These are phyloP conservation scores for Salpingus planirostris DNA, from an alignment of 2,888 invertebrate species.

Conservation along the genomic window DNA sequence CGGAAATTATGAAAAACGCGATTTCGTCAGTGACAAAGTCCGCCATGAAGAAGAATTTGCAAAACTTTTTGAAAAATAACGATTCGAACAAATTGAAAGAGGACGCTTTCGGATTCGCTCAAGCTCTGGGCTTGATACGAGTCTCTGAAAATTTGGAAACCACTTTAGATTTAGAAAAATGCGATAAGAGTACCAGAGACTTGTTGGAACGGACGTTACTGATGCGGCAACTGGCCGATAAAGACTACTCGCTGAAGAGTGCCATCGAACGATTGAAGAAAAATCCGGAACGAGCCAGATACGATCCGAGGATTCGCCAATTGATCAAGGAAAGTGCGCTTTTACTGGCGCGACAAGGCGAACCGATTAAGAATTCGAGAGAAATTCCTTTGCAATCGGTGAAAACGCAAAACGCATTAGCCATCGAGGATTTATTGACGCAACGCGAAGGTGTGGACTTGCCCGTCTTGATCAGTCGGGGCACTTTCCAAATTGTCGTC, in stretches of 20 bases:
- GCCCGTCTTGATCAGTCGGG: constrained; percentile 63
- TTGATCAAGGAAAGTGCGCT: constrained; percentile 66
- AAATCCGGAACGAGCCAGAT: constrained; percentile 58
- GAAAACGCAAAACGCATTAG: constrained; percentile 60
- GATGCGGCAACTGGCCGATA: constrained; percentile 62
- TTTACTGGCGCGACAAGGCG: constrained; percentile 35
- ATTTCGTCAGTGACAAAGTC: constrained; percentile 58
- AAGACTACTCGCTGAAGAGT: constrained; percentile 52
- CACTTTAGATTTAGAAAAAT: constrained; percentile 48
- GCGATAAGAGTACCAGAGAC: constrained; percentile 52
- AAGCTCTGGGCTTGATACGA: constrained; percentile 57
- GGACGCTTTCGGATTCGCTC: constrained; percentile 61
- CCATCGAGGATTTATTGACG: constrained; percentile 65
- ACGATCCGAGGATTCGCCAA: constrained; percentile 60
- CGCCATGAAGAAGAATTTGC: constrained; percentile 46
- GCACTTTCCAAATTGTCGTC: constrained; percentile 65
- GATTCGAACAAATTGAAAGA: constrained; percentile 31
- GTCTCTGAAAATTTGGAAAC: constrained; percentile 44
- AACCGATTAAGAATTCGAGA: constrained; percentile 49
- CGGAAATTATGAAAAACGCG: constrained; percentile 56
- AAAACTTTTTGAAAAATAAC: neutral
- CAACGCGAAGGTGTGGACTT: constrained; percentile 47
- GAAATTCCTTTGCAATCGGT: constrained; percentile 63
- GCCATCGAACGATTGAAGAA: constrained; percentile 55
- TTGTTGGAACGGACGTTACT: constrained; percentile 61